These are phyloP conservation scores for Drosophila heteroneura DNA, from an alignment of 2,888 invertebrate species.

Conservation along the genomic window DNA sequence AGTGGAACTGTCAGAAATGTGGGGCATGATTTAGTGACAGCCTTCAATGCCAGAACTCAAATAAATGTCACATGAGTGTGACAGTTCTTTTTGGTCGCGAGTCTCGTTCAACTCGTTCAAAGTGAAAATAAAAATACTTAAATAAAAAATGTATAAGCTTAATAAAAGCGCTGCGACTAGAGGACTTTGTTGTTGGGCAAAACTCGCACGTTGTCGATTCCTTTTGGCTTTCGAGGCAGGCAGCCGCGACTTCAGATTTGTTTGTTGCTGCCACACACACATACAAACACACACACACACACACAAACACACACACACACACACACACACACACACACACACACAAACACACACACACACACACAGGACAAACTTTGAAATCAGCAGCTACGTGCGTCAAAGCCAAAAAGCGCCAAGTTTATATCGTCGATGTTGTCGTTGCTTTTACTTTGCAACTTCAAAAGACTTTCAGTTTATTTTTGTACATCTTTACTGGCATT, in stretches of 20 bases:
- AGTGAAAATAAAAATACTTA: slow-evolving; percentile 70
- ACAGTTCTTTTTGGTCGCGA: slow-evolving; percentile 35
- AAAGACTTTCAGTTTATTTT: slow-evolving; percentile 79
- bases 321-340: slow-evolving; percentile 16
- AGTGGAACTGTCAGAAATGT: slow-evolving; percentile 25
- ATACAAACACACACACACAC: slow-evolving; percentile 22
- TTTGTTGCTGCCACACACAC: slow-evolving; percentile 21
- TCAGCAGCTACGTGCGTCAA: slow-evolving; percentile 80
- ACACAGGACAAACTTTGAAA: slow-evolving; percentile 67
- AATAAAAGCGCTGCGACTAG: slow-evolving; percentile 71
- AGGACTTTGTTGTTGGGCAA: slow-evolving; percentile 21
- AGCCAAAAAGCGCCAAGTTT: slow-evolving; percentile 78
- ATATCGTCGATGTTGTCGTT: slow-evolving; percentile 67
- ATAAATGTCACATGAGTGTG: slow-evolving; percentile 75
- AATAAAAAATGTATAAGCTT: slow-evolving; percentile 81
- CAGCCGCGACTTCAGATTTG: slow-evolving; percentile 28
- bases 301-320: slow-evolving; percentile 28
- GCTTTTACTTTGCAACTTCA: slow-evolving; percentile 79
- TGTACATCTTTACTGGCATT: slow-evolving; percentile 46
- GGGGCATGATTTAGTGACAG: slow-evolving; percentile 50
- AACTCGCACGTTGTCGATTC: slow-evolving; percentile 57
- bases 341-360: slow-evolving; percentile 22
- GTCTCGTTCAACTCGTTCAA: slow-evolving; percentile 63
- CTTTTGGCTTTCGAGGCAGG: slow-evolving; percentile 49
- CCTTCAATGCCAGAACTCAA: slow-evolving; percentile 45